Conservation (phyloP, 2,113 vertebrate species). For the Monopterus albus region DNA sequence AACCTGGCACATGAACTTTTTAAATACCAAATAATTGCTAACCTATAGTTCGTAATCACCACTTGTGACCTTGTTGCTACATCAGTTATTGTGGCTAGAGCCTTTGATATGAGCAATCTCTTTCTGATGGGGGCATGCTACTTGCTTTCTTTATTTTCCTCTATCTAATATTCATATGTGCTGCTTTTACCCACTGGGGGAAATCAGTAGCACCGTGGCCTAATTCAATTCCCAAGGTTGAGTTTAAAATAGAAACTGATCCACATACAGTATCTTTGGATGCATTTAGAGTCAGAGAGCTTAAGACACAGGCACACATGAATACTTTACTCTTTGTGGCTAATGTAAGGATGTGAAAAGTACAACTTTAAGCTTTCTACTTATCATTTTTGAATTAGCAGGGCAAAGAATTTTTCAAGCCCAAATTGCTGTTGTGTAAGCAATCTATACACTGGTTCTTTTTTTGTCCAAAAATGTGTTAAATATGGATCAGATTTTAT, state of each 20-base stretch:
- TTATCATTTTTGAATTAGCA: neutral
- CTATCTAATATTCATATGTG: conserved; percentile 30
- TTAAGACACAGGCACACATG: conserved; percentile 26
- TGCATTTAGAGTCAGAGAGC: conserved; percentile 46
- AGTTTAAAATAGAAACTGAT: conserved; percentile 74
- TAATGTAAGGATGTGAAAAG: conserved; percentile 4
- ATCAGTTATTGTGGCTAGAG: neutral
- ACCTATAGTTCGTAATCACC: too few species aligned
- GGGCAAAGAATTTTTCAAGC: neutral
- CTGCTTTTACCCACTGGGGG: conserved; percentile 53
- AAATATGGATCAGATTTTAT: neutral
- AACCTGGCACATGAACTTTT: neutral
- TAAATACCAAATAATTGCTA: neutral
- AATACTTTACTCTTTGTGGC: neutral
- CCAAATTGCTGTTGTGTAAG: neutral
- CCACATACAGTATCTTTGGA: conserved; percentile 72
- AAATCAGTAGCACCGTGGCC: conserved; percentile 67
- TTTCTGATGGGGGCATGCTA: neutral
- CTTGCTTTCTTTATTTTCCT: conserved; percentile 6
- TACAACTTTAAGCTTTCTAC: neutral
- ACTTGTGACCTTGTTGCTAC: conserved; percentile 20
- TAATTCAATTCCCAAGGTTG: conserved; percentile 69
- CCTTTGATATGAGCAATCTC: neutral
- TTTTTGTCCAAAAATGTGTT: neutral
- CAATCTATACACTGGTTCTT: conserved; percentile 6